Evolutionary conservation across 2,888 invertebrate genomes (phyloP).

Genomic region (Atethmia centrago): DNA sequence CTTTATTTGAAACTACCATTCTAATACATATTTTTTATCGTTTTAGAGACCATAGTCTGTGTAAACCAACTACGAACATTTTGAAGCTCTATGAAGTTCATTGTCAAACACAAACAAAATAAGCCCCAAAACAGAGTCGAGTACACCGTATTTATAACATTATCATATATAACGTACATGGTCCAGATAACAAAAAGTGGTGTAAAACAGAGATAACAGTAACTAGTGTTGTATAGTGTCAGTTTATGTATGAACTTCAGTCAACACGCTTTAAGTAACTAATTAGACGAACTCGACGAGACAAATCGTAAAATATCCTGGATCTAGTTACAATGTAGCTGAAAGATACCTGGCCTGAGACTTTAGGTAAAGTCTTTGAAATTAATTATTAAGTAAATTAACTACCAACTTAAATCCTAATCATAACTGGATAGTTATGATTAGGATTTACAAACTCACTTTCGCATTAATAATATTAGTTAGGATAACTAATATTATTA

Average conservation of each 20-base stretch:
- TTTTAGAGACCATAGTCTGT: not conserved
- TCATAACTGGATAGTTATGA: no score
- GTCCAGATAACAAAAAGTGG: conserved; percentile 40
- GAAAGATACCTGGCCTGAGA: not conserved
- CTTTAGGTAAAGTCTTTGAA: conserved; percentile 5
- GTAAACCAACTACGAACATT: not conserved
- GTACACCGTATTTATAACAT: conserved; percentile 17
- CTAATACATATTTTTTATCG: no score
- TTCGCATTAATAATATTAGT: no score
- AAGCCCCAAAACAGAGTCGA: conserved; percentile 7
- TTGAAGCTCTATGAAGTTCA: not conserved
- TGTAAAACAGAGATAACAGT: conserved; percentile 43
- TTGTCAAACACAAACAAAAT: not conserved
- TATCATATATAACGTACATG: conserved; percentile 21
- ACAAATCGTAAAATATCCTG: conserved; percentile 63
- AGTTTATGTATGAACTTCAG: conserved; percentile 58
- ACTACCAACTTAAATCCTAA: not conserved
- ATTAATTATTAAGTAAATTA: not conserved
- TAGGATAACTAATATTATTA: no score
- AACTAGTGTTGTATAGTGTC: conserved; percentile 38
- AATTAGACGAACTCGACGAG: conserved; percentile 59
- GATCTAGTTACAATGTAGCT: conserved; percentile 58
- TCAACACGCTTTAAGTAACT: conserved; percentile 62
- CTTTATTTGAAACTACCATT: no score
- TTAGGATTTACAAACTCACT: no score